A percentile compares a stretch with the other conserved stretches of the same genome.
Evolutionary conservation across 1,140 invertebrate genomes (phyloP).

Genomic region (Octopus sinensis): DNA sequence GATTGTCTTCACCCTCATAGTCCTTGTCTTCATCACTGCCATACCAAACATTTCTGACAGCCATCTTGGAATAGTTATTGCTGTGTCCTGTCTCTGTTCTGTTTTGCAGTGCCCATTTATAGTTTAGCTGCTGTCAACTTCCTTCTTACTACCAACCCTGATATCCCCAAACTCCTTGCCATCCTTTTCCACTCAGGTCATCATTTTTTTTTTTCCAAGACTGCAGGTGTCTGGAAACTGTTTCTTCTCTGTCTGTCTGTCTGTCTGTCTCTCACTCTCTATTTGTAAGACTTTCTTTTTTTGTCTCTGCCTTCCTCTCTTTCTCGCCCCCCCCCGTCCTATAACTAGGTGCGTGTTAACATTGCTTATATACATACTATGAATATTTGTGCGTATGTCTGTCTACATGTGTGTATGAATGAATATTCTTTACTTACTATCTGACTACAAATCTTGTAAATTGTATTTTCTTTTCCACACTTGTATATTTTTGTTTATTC

Average conservation of each 20-base stretch:
- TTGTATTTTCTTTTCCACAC: no score
- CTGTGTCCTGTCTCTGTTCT: neutral
- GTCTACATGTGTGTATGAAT: no score
- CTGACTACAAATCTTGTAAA: no score
- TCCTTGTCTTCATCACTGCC: neutral
- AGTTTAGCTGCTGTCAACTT: neutral
- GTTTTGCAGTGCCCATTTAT: neutral
- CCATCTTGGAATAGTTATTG: neutral
- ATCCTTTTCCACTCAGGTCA: neutral
- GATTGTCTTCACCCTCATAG: neutral
- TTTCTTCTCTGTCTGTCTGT: constrained; percentile 13
- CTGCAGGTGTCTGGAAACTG: neutral
- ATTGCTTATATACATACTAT: no score
- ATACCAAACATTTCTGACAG: neutral
- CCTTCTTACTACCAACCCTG: neutral
- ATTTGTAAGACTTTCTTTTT: neutral
- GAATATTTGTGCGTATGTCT: no score
- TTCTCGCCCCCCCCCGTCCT: neutral
- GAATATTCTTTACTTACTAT: no score
- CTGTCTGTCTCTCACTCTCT: neutral
- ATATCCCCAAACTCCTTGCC: neutral
- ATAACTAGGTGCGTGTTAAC: no score
- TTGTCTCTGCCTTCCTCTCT: neutral
- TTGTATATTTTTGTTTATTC: no score
- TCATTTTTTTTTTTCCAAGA: neutral